Evolutionary conservation across 2,113 vertebrate genomes (phyloP).

Genomic region (Dinomys branickii): DNA sequence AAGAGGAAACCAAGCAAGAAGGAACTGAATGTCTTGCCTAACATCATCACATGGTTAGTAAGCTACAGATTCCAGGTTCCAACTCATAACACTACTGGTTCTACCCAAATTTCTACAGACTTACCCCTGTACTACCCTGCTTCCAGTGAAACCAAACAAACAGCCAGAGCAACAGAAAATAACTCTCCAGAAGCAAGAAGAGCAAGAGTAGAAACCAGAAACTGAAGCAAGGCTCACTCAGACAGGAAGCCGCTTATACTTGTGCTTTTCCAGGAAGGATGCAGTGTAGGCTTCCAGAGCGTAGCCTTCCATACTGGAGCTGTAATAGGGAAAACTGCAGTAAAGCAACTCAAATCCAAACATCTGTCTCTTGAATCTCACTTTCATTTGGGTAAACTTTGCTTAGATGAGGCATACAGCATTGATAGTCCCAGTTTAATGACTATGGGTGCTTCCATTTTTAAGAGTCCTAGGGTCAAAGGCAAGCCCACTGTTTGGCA

Average conservation of each 20-base stretch:
- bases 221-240: not conserved
- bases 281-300: not conserved
- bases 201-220: not conserved
- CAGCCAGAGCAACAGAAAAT: not conserved
- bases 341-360: not conserved
- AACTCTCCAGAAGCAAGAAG: not conserved
- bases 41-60: not conserved
- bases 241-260: not conserved
- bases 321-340: not conserved
- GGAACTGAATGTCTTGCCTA: not conserved
- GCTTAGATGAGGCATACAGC: not conserved
- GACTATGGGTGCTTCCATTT: not conserved
- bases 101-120: not conserved
- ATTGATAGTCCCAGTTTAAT: not conserved
- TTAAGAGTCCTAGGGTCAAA: not conserved
- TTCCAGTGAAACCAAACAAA: constrained; percentile 20
- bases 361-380: not conserved
- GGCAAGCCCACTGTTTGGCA: not conserved
- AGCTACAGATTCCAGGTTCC: constrained; percentile 1
- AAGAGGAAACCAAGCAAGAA: not conserved
- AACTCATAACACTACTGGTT: not conserved
- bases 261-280: not conserved
- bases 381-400: not conserved
- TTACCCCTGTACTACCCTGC: not conserved
- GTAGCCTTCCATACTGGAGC: not conserved